Percentiles rank a stretch among this genome's conserved stretches.
phyloP scores from a whole-genome alignment of 2,888 invertebrate species.

The Nezara viridula region DNA sequence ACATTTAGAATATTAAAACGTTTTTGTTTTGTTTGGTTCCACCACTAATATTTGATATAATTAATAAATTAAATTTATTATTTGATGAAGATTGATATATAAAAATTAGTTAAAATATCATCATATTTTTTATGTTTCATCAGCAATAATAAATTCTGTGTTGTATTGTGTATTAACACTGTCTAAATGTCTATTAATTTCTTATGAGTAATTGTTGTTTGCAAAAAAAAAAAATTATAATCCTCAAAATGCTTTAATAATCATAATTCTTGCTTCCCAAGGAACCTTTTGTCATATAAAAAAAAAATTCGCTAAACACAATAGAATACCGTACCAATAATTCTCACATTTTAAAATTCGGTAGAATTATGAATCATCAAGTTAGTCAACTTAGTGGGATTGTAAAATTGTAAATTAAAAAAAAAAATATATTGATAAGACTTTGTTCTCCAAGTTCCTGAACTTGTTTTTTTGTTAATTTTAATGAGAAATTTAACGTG shows the following conservation, averaged over 20 bases:
- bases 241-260: neutral
- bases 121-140: neutral
- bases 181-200: neutral
- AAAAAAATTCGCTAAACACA: too few species aligned
- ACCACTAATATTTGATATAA: neutral
- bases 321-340: too few species aligned
- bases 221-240: neutral
- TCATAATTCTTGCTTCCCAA: neutral
- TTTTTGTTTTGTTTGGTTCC: neutral
- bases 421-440: neutral
- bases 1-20: neutral
- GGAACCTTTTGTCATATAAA: too few species aligned
- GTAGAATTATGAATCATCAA: neutral
- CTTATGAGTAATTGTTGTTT: neutral
- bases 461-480: neutral
- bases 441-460: neutral
- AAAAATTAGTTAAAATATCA: neutral
- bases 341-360: neutral
- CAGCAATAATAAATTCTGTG: neutral
- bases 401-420: neutral
- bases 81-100: neutral
- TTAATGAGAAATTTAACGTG: neutral
- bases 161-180: conserved; percentile 6
- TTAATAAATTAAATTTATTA: neutral
- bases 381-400: neutral